Evolutionary conservation across 1,140 invertebrate species (phyloP), one percentile per base, ranked within the genome.

Genomic region (Rhyzopertha dominica): DNA sequence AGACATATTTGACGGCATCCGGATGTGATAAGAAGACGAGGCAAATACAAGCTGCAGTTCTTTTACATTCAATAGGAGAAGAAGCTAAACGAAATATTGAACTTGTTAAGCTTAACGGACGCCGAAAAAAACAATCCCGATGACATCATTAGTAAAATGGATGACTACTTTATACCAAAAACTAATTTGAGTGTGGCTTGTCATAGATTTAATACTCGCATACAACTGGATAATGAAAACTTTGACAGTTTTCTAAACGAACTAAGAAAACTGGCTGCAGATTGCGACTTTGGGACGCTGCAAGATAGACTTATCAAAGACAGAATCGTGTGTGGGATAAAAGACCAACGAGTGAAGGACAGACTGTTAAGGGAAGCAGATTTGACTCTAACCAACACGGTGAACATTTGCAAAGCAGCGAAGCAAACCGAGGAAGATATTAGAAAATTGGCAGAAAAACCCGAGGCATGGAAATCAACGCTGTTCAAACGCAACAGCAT

Each of bases 271-370:
- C 13, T 60, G 12, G 48, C 31, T 5, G 19, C 46, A 37, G 49
- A 36, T 28, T 61, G 56, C 26, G 51, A 55, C 18, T 60, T 53
- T 47, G 40, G 46, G 20, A 20, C 20, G 28, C 20, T 47, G 4
- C 13, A 48, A 31, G 49, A 59, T 22, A 40, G 46, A 30, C 51
- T 62, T 44, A n/a, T 64, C 19, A 47, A 60, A 40, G 59, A 61
- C 30, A 48, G 53, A 34, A 59, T 65, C 23, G 51, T 63, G 2
- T 35, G 55, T 5, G 63, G 57, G 19, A 49, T 63, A 12, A 17
- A 20, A n/a, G 48, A 61, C 42, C 23, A 54, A 24, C 20, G 36
- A 8, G 13, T 61, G 1, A 49, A 59, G 29, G 54, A 65, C 29
- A 56, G 47, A 36, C 30, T 67, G 9, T 36, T 62, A 20, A 44